Evolutionary conservation across 2,888 invertebrate species (phyloP).

Genomic region (Lithosia quadra): DNA sequence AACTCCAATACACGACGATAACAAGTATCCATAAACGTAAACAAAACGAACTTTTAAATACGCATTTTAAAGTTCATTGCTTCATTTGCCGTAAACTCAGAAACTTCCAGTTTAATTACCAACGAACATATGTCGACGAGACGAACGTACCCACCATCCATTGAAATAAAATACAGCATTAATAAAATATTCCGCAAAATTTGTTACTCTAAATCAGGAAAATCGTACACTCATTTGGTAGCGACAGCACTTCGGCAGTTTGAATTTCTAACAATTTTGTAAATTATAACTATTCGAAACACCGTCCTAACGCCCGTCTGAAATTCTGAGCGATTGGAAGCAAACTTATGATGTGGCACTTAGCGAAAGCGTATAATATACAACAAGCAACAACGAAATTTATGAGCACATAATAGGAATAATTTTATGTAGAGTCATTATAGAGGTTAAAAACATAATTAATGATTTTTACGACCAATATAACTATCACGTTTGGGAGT

Average conservation of each 20-base stretch:
- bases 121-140: not conserved
- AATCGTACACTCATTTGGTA: not conserved
- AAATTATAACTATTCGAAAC: not conserved
- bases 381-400: no score
- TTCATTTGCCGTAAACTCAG: not conserved
- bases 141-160: not conserved
- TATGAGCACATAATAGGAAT: no score
- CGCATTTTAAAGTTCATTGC: slow-evolving; percentile 2
- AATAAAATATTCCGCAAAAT: not conserved
- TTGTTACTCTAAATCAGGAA: not conserved
- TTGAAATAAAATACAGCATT: not conserved
- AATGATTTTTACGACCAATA: no score
- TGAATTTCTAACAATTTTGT: not conserved
- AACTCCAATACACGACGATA: not conserved
- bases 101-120: not conserved
- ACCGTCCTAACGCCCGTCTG: not conserved
- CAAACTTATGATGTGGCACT: no score
- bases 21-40: not conserved
- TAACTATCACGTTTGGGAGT: no score
- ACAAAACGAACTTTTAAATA: slow-evolving; percentile 1
- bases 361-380: no score
- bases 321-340: not conserved
- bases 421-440: no score
- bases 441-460: no score
- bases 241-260: not conserved